phyloP scores from a whole-genome alignment of 2,888 invertebrate genomes.

The Drosophila sordidula region DNA sequence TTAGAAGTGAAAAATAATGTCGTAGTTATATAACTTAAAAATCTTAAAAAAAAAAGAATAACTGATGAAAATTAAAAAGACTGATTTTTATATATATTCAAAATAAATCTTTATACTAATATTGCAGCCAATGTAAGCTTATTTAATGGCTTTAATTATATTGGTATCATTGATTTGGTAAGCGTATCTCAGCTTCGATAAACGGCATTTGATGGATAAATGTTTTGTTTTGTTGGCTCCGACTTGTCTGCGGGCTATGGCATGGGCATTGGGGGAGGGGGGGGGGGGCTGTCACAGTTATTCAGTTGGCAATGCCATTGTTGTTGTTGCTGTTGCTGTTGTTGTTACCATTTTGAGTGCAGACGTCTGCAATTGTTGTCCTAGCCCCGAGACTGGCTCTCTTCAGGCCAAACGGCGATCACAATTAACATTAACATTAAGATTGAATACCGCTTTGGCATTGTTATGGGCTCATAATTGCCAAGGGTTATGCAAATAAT shows the following conservation, averaged over 20 bases:
- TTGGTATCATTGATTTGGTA: neutral
- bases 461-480: slow-evolving; percentile 14
- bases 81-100: too few relatives aligned
- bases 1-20: too few relatives aligned
- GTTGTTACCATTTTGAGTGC: slow-evolving; percentile 46
- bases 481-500: slow-evolving; percentile 2
- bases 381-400: slow-evolving; percentile 9
- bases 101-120: neutral
- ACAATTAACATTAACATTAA: slow-evolving; percentile 25
- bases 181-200: slow-evolving; percentile 32
- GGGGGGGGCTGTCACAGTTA: slow-evolving; percentile 41
- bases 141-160: too few relatives aligned
- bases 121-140: neutral
- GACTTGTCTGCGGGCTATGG: slow-evolving; percentile 61
- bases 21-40: too few relatives aligned
- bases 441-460: slow-evolving; percentile 2
- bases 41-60: too few relatives aligned
- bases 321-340: slow-evolving; percentile 15
- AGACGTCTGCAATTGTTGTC: slow-evolving; percentile 46
- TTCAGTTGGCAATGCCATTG: slow-evolving; percentile 17
- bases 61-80: too few relatives aligned
- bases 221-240: slow-evolving; percentile 64
- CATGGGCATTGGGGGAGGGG: slow-evolving; percentile 4
- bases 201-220: slow-evolving; percentile 29
- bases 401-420: slow-evolving; percentile 7